Conservation (phyloP, 1,140 invertebrate genomes). For the Micrasema longulum region DNA sequence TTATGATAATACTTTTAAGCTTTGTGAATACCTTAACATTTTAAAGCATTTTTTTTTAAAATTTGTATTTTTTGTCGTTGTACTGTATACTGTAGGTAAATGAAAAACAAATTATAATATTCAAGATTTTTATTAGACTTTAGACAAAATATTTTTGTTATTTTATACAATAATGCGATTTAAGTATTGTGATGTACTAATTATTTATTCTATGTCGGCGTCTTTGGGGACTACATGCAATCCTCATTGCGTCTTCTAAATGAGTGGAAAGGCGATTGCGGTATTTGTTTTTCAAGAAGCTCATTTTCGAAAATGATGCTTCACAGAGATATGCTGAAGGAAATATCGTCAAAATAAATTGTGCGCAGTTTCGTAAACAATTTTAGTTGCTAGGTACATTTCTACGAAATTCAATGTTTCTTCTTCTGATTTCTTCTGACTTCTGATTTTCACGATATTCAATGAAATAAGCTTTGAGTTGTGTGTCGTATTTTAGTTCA, state of each 20-base stretch:
- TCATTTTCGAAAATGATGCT: no score
- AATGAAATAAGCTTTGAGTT: conserved; percentile 1
- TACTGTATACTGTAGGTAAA: no score
- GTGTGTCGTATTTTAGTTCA: not conserved
- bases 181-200: not conserved
- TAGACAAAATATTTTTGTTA: no score
- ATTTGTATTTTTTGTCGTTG: no score
- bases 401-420: no score
- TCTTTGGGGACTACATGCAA: not conserved
- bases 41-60: no score
- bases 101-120: no score
- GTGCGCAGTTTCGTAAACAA: not conserved
- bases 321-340: not conserved
- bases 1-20: no score
- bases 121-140: no score
- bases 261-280: not conserved
- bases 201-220: not conserved
- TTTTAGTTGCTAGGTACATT: not conserved
- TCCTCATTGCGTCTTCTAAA: not conserved
- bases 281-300: no score
- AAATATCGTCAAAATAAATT: conserved; percentile 1
- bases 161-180: not conserved
- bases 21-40: no score
- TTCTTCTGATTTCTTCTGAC: no score
- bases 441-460: not conserved